Conservation (phyloP, 2,888 invertebrate species). For the Mallateleia sp. region DNA sequence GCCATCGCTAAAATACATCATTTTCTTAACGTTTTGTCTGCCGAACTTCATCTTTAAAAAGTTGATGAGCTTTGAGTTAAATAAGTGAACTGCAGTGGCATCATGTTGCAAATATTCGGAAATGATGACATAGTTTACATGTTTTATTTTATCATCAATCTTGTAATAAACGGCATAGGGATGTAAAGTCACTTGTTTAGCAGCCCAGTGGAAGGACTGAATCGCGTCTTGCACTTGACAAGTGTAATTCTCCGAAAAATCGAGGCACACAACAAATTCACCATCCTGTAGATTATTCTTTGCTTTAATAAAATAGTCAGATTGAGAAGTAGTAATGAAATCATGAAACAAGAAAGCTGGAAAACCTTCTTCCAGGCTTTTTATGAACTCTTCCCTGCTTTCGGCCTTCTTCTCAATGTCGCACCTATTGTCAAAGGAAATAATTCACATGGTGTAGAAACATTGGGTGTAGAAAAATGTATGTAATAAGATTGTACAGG, state of each 20-base stretch:
- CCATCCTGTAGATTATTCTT: background rate
- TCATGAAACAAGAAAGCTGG: background rate
- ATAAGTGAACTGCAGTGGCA: background rate
- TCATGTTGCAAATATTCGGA: background rate
- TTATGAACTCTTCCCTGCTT: background rate
- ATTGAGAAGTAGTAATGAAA: conserved; percentile 4
- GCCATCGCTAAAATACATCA: background rate
- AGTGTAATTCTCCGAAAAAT: conserved; percentile 14
- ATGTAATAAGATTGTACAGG: no score
- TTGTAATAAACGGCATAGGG: background rate
- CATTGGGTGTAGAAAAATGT: no score
- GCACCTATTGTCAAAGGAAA: background rate
- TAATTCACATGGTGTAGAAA: no score
- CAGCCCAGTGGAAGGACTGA: conserved; percentile 9
- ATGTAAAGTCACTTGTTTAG: background rate
- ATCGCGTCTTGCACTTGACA: conserved; percentile 1
- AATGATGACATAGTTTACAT: background rate
- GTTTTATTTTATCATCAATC: background rate
- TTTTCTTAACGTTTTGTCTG: background rate
- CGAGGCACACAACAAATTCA: conserved; percentile 5
- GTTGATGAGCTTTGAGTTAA: background rate
- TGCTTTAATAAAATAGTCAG: background rate
- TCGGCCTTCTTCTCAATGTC: background rate
- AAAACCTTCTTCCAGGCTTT: background rate
- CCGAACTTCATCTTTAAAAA: background rate